These are phyloP conservation scores for Noturus placidus DNA, from an alignment of 2,113 vertebrate species.

Conservation along the genomic window DNA sequence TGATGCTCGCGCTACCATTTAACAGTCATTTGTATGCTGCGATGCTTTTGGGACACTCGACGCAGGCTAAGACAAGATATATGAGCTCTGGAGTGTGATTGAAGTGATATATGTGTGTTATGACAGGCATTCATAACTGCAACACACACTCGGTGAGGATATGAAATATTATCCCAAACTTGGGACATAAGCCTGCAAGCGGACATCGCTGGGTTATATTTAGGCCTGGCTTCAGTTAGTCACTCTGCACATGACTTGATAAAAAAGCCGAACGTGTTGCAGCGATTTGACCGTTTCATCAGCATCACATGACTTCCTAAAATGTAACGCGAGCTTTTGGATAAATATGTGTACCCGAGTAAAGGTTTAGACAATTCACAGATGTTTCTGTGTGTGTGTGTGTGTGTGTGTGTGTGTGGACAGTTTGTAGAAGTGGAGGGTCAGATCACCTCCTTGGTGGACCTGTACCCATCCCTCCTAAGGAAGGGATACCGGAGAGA, in stretches of 20 bases:
- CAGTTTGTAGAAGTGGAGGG: constrained; percentile 99
- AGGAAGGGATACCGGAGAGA: constrained; percentile 98
- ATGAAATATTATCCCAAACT: constrained; percentile 36
- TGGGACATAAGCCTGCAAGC: background rate
- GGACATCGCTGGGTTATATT: constrained; percentile 14
- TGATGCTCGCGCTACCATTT: background rate
- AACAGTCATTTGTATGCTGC: background rate
- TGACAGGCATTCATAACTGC: constrained; percentile 11
- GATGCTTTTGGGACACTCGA: background rate
- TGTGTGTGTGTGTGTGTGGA: constrained; percentile 53
- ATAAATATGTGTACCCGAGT: background rate
- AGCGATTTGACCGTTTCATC: background rate
- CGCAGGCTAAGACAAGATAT: background rate
- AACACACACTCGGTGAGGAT: constrained; percentile 1
- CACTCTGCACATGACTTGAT: constrained; percentile 26
- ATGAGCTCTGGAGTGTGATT: constrained; percentile 4
- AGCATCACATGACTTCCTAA: background rate
- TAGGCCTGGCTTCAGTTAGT: constrained; percentile 29
- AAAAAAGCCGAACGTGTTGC: background rate
- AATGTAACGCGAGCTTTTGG: constrained; percentile 10
- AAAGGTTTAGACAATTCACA: background rate
- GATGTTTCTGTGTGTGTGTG: constrained; percentile 44
- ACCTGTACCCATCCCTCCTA: constrained; percentile 96
- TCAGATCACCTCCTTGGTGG: constrained; percentile 99
- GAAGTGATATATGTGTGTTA: constrained; percentile 16